These are phyloP conservation scores for Graphium colonna DNA, from an alignment of 2,888 invertebrate species.

Conservation along the genomic window DNA sequence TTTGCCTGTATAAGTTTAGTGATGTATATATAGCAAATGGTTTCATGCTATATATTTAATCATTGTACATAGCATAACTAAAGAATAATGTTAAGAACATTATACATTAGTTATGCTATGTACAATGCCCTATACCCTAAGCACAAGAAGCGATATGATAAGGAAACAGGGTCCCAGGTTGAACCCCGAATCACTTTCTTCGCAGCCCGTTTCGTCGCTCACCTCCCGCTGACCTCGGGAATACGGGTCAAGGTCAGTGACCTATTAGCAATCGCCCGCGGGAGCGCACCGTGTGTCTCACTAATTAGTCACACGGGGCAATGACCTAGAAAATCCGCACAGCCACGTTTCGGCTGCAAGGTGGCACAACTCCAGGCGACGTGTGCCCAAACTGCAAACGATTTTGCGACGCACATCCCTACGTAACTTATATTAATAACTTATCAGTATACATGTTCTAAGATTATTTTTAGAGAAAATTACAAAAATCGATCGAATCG, in stretches of 20 bases:
- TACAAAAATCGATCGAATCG: no score
- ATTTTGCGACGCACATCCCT: neutral
- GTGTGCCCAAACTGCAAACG: neutral
- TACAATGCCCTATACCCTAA: no score
- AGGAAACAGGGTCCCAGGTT: neutral
- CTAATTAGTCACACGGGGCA: slow-evolving; percentile 22
- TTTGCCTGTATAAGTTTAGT: no score
- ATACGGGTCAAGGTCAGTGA: slow-evolving; percentile 25
- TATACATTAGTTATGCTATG: no score
- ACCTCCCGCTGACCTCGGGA: slow-evolving; percentile 15
- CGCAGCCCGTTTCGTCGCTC: slow-evolving; percentile 2
- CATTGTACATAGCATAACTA: no score
- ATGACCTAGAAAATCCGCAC: slow-evolving; percentile 20
- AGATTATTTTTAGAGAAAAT: no score
- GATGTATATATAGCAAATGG: no score
- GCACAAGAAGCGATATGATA: neutral
- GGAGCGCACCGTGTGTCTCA: slow-evolving; percentile 11
- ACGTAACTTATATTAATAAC: no score
- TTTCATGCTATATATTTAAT: no score
- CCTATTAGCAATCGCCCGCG: slow-evolving; percentile 20
- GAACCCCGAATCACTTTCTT: neutral
- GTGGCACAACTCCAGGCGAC: slow-evolving; percentile 15
- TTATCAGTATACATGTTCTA: no score
- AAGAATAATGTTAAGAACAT: no score
- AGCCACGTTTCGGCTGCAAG: slow-evolving; percentile 13